phyloP scores from a whole-genome alignment of 1,140 invertebrate genomes.

The Lamellibrachia luymesi region DNA sequence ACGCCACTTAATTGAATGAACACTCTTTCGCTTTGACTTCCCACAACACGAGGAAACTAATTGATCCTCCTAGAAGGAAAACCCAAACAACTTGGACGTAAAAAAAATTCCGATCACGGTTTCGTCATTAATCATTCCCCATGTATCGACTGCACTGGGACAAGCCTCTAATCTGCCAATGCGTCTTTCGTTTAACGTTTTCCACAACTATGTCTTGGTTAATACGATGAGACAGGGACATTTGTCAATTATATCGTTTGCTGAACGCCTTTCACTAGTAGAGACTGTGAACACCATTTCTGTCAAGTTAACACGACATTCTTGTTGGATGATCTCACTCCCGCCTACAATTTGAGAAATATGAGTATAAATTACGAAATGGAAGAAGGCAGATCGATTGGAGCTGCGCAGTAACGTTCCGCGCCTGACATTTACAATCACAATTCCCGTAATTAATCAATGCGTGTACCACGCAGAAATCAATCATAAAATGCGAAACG shows the following conservation, averaged over 20 bases:
- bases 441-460: neutral
- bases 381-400: conserved; percentile 5
- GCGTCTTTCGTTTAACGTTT: neutral
- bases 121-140: neutral
- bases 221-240: neutral
- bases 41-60: neutral
- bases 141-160: neutral
- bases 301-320: neutral
- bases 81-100: neutral
- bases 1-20: neutral
- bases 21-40: neutral
- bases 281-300: neutral
- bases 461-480: neutral
- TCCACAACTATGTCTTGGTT: neutral
- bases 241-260: neutral
- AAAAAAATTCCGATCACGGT: neutral
- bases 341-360: neutral
- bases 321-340: neutral
- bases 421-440: conserved; percentile 8
- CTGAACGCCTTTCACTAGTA: neutral
- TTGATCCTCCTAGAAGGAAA: neutral
- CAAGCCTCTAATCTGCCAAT: neutral
- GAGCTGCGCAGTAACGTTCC: neutral
- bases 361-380: conserved; percentile 7
- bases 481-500: neutral